Percentiles rank a stretch among this genome's conserved stretches.
Conservation (phyloP, 2,797 vertebrate genomes). For the Esox lucius region DNA sequence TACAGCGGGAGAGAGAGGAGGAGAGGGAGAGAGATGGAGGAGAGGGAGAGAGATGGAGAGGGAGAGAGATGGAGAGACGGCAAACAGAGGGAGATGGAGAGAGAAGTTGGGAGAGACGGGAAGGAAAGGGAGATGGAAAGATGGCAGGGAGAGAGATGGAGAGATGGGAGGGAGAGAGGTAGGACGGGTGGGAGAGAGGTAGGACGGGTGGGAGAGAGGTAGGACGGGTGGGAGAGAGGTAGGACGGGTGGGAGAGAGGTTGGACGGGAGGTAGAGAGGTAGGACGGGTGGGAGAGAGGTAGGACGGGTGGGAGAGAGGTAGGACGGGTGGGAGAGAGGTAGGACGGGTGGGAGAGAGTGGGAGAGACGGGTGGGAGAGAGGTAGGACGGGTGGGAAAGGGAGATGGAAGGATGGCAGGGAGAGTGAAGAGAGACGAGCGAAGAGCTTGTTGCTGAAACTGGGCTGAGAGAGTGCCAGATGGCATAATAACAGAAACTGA, state of each 20-base stretch:
- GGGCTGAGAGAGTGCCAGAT: no score
- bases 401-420: not conserved
- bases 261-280: not conserved
- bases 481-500: no score
- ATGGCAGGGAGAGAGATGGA: constrained; percentile 44
- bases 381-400: constrained; percentile 39
- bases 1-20: constrained; percentile 86
- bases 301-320: constrained; percentile 7
- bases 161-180: not conserved
- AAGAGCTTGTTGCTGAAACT: no score
- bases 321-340: not conserved
- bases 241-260: not conserved
- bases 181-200: not conserved
- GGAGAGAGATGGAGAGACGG: constrained; percentile 25
- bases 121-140: constrained; percentile 61
- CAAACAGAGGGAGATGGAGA: not conserved
- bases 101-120: not conserved
- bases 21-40: constrained; percentile 69
- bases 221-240: constrained; percentile 31
- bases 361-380: constrained; percentile 42
- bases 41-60: constrained; percentile 33
- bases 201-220: not conserved
- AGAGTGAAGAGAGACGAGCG: no score
- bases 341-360: constrained; percentile 15
- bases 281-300: constrained; percentile 42